These are phyloP conservation scores for Chalcosyrphus nemorum DNA, from an alignment of 2,888 invertebrate genomes.

Conservation along the genomic window DNA sequence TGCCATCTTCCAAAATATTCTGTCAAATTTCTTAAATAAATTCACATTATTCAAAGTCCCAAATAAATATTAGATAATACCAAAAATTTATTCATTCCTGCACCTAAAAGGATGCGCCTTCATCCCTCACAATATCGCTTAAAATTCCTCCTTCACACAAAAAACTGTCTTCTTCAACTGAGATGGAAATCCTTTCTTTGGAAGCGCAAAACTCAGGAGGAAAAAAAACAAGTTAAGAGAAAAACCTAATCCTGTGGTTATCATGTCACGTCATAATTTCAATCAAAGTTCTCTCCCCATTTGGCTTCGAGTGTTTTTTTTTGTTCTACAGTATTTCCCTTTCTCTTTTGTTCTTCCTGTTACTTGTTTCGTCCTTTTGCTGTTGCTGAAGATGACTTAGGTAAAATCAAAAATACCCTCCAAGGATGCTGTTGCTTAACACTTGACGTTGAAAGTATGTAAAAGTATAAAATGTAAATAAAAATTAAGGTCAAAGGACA, in stretches of 20 bases:
- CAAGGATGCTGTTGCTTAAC: neutral
- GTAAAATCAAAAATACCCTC: neutral
- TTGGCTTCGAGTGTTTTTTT: conserved; percentile 5
- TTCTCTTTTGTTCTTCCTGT: neutral
- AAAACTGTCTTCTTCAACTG: neutral
- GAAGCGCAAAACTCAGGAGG: neutral
- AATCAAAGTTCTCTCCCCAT: neutral
- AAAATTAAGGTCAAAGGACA: neutral
- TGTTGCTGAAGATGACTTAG: neutral
- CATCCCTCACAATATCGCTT: neutral
- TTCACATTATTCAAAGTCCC: too few species aligned
- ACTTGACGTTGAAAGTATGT: neutral
- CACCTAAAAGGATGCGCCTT: too few species aligned
- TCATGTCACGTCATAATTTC: conserved; percentile 21
- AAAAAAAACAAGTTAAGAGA: neutral
- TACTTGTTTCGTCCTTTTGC: neutral
- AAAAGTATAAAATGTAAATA: too few species aligned
- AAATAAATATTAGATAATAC: too few species aligned
- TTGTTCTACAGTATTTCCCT: too few species aligned
- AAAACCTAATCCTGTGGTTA: conserved; percentile 8
- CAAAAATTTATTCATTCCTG: too few species aligned
- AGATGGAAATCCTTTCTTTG: too few species aligned
- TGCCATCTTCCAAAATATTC: too few species aligned
- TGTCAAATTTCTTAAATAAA: too few species aligned
- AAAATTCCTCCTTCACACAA: too few species aligned